phyloP scores from a whole-genome alignment of 2,888 invertebrate species.

The Scrobipalpa atriplicella region DNA sequence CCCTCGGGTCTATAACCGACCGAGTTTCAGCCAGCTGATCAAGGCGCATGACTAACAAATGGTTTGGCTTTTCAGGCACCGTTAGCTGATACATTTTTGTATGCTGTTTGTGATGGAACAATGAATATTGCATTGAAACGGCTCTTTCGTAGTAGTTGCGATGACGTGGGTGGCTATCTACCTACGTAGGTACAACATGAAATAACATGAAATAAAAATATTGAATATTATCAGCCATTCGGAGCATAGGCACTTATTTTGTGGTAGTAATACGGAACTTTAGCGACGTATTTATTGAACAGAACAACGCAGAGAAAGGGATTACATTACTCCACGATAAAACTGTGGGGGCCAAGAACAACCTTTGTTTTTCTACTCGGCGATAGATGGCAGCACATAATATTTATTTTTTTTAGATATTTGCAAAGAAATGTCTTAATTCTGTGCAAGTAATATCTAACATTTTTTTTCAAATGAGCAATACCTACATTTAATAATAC shows the following conservation, averaged over 20 bases:
- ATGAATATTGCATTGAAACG: constrained; percentile 15
- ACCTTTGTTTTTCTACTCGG: constrained; percentile 38
- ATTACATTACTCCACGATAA: neutral
- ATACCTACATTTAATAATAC: too few relatives aligned
- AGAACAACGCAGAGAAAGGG: too few relatives aligned
- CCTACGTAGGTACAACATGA: too few relatives aligned
- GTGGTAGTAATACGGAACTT: too few relatives aligned
- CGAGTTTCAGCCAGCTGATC: constrained; percentile 77
- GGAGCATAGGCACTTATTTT: too few relatives aligned
- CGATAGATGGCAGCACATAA: constrained; percentile 46
- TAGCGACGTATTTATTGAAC: too few relatives aligned
- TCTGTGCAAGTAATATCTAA: too few relatives aligned
- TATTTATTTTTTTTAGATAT: too few relatives aligned
- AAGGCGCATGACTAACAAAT: constrained; percentile 56
- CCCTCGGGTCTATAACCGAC: constrained; percentile 72
- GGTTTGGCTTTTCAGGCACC: constrained; percentile 48
- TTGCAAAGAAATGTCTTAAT: too few relatives aligned
- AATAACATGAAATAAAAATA: too few relatives aligned
- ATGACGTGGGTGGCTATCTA: neutral
- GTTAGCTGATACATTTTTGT: constrained; percentile 41
- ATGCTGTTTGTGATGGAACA: constrained; percentile 3
- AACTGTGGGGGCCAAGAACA: neutral
- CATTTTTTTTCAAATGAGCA: too few relatives aligned
- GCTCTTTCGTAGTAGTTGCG: neutral
- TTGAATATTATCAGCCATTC: too few relatives aligned